Base-by-base conservation (phyloP, 2,797 vertebrate species). In the Hippoglossus hippoglossus region DNA sequence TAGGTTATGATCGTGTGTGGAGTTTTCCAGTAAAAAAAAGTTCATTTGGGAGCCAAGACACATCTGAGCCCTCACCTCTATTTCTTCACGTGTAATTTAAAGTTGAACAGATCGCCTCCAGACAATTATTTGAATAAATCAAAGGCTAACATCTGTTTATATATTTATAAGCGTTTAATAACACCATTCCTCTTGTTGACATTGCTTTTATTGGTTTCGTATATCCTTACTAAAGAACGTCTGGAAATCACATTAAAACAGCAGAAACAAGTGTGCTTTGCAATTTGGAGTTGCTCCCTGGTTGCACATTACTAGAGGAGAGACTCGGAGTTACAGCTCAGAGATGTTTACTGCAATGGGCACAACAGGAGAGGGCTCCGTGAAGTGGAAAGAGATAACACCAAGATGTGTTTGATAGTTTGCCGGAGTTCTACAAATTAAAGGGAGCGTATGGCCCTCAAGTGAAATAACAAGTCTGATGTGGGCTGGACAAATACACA, bases 91-190 rank as follows among this genome's bases (percentile, higher is more conserved):
- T 79, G 79, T 84, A 83, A 86, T 80, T 68, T 77, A 67, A 84
- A 71, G 82, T 79, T 80, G 53, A 85, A 77, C 36, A 66, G 74
- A 76, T 85, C 59, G 77, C 55, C 64, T 64, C 51, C 39, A 58
- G 80, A 87, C 80, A 91, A 93, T 93, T 93, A 91, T 90, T 86
- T 64, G 80, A 85, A 89, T 94, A 92, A 94, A 94, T 94, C 91
- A 93, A 92, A 84, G 58, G 67, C 68, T 80, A 90, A 62, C 81
- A 83, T 66, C 87, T 90, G 73, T 89, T 95, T 93, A 93, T 90
- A 92, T 92, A 95, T 94, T 94, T 94, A 94, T 91, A 90, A 85
- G 81, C 67, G 75, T 83, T 80, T 93, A 94, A 94, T 94, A 85
- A 92, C 83, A 77, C 83, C 59, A 90, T 94, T 81, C 89, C 84